Evolutionary conservation across 2,888 invertebrate genomes (phyloP).

Genomic region (Andrena haemorrhoa): DNA sequence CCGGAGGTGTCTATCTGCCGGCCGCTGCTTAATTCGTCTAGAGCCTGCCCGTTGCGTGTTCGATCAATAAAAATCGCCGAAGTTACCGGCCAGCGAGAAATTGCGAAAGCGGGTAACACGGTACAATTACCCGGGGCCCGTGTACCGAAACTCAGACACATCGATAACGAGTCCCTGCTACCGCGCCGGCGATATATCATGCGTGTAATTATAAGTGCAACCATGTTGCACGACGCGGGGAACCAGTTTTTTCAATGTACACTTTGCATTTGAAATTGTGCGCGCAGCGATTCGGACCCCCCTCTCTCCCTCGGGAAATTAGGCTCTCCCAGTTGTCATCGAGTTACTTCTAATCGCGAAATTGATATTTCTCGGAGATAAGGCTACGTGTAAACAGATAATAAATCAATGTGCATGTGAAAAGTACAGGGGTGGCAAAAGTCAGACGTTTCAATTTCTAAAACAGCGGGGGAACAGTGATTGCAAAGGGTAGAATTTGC

Average conservation of each 20-base stretch:
- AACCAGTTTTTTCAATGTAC: constrained; percentile 53
- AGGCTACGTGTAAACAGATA: constrained; percentile 24
- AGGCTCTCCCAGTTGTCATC: constrained; percentile 30
- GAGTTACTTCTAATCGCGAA: constrained; percentile 30
- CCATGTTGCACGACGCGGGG: constrained; percentile 30
- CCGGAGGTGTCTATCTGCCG: neutral
- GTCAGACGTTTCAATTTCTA: neutral
- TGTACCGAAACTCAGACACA: constrained; percentile 18
- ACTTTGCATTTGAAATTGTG: constrained; percentile 47
- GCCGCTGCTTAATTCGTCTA: neutral
- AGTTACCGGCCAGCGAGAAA: neutral
- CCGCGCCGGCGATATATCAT: constrained; percentile 38
- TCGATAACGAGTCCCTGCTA: constrained; percentile 39
- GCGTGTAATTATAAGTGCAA: constrained; percentile 52
- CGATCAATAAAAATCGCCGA: neutral
- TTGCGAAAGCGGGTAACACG: constrained; percentile 23
- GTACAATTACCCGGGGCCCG: constrained; percentile 11
- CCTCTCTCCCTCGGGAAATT: constrained; percentile 4
- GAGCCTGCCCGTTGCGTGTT: neutral
- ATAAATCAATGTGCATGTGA: constrained; percentile 34
- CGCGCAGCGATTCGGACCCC: constrained; percentile 4
- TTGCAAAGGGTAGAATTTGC: too few species aligned
- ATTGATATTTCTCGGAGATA: constrained; percentile 29
- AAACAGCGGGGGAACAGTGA: neutral
- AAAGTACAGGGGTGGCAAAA: neutral